Conservation (phyloP, 1,140 invertebrate genomes). For the Oryzaephilus surinamensis region DNA sequence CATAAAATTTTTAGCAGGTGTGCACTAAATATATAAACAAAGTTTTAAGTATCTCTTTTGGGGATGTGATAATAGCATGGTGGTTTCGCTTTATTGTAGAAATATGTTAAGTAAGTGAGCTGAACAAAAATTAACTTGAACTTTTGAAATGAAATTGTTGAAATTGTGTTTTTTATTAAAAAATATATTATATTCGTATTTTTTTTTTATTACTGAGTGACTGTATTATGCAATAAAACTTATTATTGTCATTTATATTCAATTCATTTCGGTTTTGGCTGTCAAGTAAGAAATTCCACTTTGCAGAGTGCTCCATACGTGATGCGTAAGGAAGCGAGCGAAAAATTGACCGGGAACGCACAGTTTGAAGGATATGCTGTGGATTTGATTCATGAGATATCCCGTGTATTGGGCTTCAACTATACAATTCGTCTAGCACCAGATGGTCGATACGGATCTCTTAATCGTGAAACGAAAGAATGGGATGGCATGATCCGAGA, state of each 20-base stretch:
- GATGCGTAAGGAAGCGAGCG: constrained; percentile 76
- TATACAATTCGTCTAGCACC: constrained; percentile 75
- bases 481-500: constrained; percentile 96
- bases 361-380: constrained; percentile 83
- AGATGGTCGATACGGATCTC: constrained; percentile 49
- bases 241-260: constrained; percentile 13
- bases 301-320: constrained; percentile 80
- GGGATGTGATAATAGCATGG: too few species aligned
- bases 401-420: constrained; percentile 80
- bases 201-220: constrained; percentile 3
- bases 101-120: too few species aligned
- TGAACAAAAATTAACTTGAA: too few species aligned
- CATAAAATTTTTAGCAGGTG: too few species aligned
- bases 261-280: constrained; percentile 1
- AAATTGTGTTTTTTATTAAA: neutral
- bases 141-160: too few species aligned
- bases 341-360: constrained; percentile 69
- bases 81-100: too few species aligned
- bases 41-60: too few species aligned
- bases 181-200: too few species aligned
- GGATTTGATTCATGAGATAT: constrained; percentile 79
- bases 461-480: constrained; percentile 42
- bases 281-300: neutral
- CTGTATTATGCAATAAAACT: neutral
- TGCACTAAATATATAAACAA: too few species aligned